Evolutionary conservation across 2,797 vertebrate species (phyloP).

Genomic region (Phrynocephalus guinanensis): DNA sequence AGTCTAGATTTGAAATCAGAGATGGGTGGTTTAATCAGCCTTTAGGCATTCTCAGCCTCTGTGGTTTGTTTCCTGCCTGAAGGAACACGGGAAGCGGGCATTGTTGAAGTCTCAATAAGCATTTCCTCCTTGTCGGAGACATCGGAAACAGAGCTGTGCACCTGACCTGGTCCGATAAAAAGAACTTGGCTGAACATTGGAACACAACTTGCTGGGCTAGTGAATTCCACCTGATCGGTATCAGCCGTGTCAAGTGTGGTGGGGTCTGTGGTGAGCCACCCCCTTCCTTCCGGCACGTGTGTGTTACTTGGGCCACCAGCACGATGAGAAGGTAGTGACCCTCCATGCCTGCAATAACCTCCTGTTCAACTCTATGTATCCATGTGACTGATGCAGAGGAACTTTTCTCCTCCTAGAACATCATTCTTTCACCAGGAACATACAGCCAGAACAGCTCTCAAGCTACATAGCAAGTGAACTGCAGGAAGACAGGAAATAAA

Average conservation of each 20-base stretch:
- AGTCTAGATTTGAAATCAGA: conserved; percentile 21
- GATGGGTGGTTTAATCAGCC: conserved; percentile 34
- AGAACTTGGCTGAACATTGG: conserved; percentile 8
- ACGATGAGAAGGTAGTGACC: conserved; percentile 8
- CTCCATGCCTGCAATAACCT: conserved; percentile 4
- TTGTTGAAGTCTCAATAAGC: conserved; percentile 75
- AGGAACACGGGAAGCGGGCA: conserved; percentile 74
- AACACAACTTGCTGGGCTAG: conserved; percentile 17
- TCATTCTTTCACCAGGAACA: background rate
- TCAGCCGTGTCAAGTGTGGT: conserved; percentile 25
- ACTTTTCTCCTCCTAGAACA: background rate
- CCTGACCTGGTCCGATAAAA: conserved; percentile 56
- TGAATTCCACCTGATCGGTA: conserved; percentile 41
- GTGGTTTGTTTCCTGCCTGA: conserved; percentile 67
- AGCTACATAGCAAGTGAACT: background rate
- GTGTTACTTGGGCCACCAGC: background rate
- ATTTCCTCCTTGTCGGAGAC: conserved; percentile 67
- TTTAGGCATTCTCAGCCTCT: conserved; percentile 50
- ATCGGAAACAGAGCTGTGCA: conserved; percentile 67
- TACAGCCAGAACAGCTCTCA: background rate
- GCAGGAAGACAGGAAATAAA: background rate
- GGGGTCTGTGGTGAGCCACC: background rate
- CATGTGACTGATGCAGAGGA: background rate
- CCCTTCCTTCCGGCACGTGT: conserved; percentile 9
- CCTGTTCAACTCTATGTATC: background rate